Evolutionary conservation across 53 echinoderm and acorn worm genomes (phyloP).

Genomic region (Temnopleurus reevesii): DNA sequence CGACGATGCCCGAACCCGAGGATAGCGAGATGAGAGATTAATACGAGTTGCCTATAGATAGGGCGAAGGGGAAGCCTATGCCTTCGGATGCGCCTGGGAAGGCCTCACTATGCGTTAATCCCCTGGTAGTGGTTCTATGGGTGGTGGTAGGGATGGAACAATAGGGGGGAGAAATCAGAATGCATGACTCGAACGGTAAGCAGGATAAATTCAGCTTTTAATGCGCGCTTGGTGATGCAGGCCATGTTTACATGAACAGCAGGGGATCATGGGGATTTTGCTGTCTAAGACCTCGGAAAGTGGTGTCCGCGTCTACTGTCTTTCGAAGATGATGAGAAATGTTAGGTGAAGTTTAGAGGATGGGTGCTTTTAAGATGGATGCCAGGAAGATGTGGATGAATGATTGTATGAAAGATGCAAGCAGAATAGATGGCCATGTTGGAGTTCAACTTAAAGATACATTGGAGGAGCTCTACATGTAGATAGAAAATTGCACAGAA

Average conservation of each 20-base stretch:
- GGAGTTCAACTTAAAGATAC: too few species aligned
- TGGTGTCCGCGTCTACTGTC: not conserved
- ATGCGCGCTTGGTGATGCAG: not conserved
- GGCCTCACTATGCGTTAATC: not conserved
- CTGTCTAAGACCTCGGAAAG: not conserved
- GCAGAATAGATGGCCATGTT: too few species aligned
- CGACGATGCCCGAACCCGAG: not conserved
- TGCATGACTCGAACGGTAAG: conserved; percentile 15
- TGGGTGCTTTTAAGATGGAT: not conserved
- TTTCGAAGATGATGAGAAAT: not conserved
- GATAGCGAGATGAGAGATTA: not conserved
- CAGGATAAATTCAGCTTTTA: conserved; percentile 27
- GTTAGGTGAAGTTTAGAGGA: not conserved
- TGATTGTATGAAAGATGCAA: too few species aligned
- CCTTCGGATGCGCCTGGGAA: conserved; percentile 6
- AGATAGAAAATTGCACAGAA: not conserved
- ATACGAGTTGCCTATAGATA: too few species aligned
- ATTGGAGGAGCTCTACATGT: too few species aligned
- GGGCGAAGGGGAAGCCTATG: not conserved
- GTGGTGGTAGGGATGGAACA: not conserved
- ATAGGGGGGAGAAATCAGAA: conserved; percentile 19
- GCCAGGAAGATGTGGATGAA: not conserved
- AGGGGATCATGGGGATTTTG: not conserved
- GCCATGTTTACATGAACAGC: conserved; percentile 5
- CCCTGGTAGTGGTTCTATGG: not conserved